phyloP scores from a whole-genome alignment of 1,140 invertebrate genomes.

The Nixonia krombeini region DNA sequence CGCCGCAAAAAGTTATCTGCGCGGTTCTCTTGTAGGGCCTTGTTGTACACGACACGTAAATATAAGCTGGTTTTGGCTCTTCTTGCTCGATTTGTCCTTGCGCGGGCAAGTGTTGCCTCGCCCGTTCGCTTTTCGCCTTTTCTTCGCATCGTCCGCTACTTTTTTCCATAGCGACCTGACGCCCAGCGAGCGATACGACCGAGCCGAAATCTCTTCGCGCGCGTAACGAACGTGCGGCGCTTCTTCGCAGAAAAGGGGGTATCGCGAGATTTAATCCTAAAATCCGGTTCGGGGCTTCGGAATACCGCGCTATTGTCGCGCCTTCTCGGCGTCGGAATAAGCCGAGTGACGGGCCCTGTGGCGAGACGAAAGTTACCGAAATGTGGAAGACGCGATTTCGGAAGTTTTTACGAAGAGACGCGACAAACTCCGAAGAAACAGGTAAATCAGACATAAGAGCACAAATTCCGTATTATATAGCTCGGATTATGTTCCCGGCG shows the following conservation, averaged over 20 bases:
- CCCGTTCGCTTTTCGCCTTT: constrained; percentile 32
- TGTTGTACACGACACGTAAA: constrained; percentile 20
- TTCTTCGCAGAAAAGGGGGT: constrained; percentile 52
- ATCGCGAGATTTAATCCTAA: constrained; percentile 58
- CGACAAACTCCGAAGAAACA: too few species aligned
- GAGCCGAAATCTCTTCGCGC: constrained; percentile 48
- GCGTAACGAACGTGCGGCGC: constrained; percentile 49
- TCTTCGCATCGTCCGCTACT: constrained; percentile 21
- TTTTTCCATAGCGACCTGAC: constrained; percentile 44
- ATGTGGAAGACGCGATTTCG: too few species aligned
- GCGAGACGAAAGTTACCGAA: too few species aligned
- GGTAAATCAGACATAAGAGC: too few species aligned
- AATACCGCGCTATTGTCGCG: constrained; percentile 53
- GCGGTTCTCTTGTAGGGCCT: neutral
- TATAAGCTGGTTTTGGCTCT: neutral
- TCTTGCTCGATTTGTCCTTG: neutral
- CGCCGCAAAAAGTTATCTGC: too few species aligned
- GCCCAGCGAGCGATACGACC: constrained; percentile 35
- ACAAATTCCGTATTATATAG: too few species aligned
- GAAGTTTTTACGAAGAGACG: too few species aligned
- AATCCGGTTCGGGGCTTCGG: constrained; percentile 57
- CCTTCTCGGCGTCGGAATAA: constrained; percentile 50
- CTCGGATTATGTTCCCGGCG: too few species aligned
- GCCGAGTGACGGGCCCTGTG: constrained; percentile 16
- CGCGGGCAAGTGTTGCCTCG: neutral